phyloP scores from a whole-genome alignment of 1,140 invertebrate species.

The Drosophila equinoxialis region DNA sequence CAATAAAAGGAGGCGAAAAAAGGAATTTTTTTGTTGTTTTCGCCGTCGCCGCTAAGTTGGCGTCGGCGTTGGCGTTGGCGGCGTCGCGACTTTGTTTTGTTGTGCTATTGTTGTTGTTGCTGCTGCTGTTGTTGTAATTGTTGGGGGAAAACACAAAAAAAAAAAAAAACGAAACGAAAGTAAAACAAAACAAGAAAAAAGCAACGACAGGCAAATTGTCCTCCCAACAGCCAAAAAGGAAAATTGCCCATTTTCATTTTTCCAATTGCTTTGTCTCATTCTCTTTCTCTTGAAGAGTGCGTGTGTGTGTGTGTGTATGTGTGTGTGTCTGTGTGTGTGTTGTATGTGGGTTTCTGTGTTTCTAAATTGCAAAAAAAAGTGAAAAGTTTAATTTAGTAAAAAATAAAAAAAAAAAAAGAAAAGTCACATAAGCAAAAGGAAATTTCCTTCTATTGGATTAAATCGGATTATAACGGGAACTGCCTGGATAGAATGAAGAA shows the following conservation, averaged over 20 bases:
- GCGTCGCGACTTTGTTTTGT: slow-evolving; percentile 26
- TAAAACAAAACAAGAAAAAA: slow-evolving; percentile 29
- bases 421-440: slow-evolving; percentile 29
- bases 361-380: slow-evolving; percentile 71
- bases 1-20: slow-evolving; percentile 64
- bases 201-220: slow-evolving; percentile 29
- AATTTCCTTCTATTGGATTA: slow-evolving; percentile 73
- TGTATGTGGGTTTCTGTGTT: slow-evolving; percentile 31
- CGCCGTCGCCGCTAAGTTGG: slow-evolving; percentile 36
- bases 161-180: slow-evolving; percentile 29
- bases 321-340: slow-evolving; percentile 31
- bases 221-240: slow-evolving; percentile 28
- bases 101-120: slow-evolving; percentile 26
- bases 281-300: slow-evolving; percentile 11
- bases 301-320: slow-evolving; percentile 40
- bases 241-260: slow-evolving; percentile 49
- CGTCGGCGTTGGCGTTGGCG: slow-evolving; percentile 27
- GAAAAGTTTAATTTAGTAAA: slow-evolving; percentile 81
- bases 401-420: slow-evolving; percentile 50
- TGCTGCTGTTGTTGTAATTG: slow-evolving; percentile 26
- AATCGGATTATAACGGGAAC: slow-evolving; percentile 75
- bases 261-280: slow-evolving; percentile 6
- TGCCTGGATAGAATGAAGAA: slow-evolving; percentile 37
- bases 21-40: slow-evolving; percentile 69
- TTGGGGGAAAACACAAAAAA: slow-evolving; percentile 31